phyloP scores from a whole-genome alignment of 1,140 invertebrate genomes.

The Charaxes varanes region DNA sequence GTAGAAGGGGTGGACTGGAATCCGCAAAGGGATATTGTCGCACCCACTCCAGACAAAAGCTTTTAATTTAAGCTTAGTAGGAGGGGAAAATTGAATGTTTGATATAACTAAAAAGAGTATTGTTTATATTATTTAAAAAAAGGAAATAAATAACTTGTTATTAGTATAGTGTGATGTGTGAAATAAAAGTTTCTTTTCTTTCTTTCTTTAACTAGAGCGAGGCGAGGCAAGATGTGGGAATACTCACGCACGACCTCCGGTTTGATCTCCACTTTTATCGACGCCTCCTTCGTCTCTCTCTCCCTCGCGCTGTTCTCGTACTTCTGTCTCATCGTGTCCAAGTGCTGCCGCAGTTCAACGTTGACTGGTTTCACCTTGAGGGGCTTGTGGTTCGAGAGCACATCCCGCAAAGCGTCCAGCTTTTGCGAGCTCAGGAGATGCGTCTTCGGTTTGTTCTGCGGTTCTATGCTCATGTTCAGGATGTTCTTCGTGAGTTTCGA shows the following conservation, averaged over 20 bases:
- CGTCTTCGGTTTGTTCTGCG: constrained; percentile 39
- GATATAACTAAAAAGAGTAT: too few relatives aligned
- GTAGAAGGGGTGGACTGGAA: too few relatives aligned
- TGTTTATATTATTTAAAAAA: too few relatives aligned
- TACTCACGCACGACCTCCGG: not conserved
- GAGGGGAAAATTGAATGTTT: too few relatives aligned
- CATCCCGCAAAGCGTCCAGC: constrained; percentile 58
- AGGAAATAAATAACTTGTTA: too few relatives aligned
- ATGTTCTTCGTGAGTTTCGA: constrained; percentile 67
- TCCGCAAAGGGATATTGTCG: too few relatives aligned
- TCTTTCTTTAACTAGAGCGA: too few relatives aligned
- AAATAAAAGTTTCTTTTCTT: too few relatives aligned
- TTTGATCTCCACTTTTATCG: constrained; percentile 1
- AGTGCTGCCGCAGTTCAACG: constrained; percentile 54
- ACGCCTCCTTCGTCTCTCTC: constrained; percentile 14
- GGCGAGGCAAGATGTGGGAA: too few relatives aligned
- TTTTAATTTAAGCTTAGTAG: too few relatives aligned
- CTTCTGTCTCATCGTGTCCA: constrained; percentile 40
- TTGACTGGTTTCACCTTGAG: constrained; percentile 64
- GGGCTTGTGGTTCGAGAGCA: constrained; percentile 61
- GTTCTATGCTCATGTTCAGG: constrained; percentile 64
- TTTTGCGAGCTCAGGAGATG: constrained; percentile 49
- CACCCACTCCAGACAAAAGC: too few relatives aligned
- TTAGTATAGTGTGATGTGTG: too few relatives aligned
- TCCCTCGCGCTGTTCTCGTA: constrained; percentile 50